Base-by-base conservation (phyloP, 2,113 vertebrate species). In the Ctenomys sociabilis region DNA sequence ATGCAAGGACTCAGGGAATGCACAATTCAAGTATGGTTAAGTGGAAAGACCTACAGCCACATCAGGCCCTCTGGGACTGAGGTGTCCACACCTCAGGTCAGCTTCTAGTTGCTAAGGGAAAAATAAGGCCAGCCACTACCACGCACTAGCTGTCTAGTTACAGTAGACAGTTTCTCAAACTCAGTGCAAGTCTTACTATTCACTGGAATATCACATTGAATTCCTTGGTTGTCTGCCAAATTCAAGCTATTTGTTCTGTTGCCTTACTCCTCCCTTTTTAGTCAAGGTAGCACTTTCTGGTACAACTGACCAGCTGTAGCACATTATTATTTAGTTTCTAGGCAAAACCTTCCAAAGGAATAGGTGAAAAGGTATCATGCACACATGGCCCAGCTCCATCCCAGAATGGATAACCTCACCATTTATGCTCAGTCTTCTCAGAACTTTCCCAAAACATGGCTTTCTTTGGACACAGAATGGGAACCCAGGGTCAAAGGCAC, bases 221-320 rank as follows among this genome's bases (percentile, higher is more conserved):
- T 77, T 73, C 8, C 63, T n/a, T 63, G 59, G 49, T 72, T 91
- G 35, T 24, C 1, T n/a, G 88, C 45, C 37, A 90, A 95, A 91
- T 24, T 75, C 7, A 70, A 95, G 84, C 35, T 7, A 88, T 81
- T 96, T 93, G 40, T 88, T 97, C 24, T 78, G 14, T 35, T n/a
- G 70, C 77, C 70, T 89, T 89, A 96, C 37, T 94, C 57, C 37
- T 96, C 96, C 86, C 92, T 92, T 75, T 80, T 78, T 84, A 96
- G 96, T 93, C 64, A 96, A 84, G 88, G 82, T 16, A 90, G 63
- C 52, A 86, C 45, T 94, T 94, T 84, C 95, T 91, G 86, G 86
- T 72, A 28, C 77, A 57, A 16, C 54, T 57, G 63, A 88, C 0
- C 32, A n/a, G 85, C 52, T 68, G 82, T 0, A 84, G 0, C 45